Conservation (phyloP, 2,797 vertebrate genomes). For the Danio albolineatus region DNA sequence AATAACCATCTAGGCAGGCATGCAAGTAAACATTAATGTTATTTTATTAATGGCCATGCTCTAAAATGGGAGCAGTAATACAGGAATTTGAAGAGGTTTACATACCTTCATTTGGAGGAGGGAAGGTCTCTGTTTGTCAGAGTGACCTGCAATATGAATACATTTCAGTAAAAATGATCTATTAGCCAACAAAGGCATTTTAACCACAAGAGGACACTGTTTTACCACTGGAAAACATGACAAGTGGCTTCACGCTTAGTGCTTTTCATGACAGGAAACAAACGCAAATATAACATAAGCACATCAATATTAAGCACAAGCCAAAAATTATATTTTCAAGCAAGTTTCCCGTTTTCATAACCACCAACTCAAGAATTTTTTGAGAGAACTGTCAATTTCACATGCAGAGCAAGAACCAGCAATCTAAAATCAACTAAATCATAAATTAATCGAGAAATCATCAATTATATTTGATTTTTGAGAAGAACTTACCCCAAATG, state of each 20-base stretch:
- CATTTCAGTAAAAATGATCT: constrained; percentile 3
- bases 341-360: neutral
- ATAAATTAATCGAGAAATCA: neutral
- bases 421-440: neutral
- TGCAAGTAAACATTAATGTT: constrained; percentile 3
- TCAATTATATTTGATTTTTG: neutral
- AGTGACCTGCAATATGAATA: constrained; percentile 31
- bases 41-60: neutral
- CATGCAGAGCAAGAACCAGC: neutral
- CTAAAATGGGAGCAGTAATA: neutral
- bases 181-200: neutral
- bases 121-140: constrained; percentile 12
- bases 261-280: neutral
- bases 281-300: neutral
- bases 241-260: neutral
- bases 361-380: neutral
- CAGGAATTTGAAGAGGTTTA: neutral
- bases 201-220: constrained; percentile 52
- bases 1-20: constrained; percentile 18
- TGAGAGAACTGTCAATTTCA: neutral
- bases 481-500: constrained; percentile 50
- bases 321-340: neutral
- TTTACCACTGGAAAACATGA: constrained; percentile 11
- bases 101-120: constrained; percentile 41
- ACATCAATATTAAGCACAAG: neutral